Base-by-base conservation (phyloP, 2,797 vertebrate species). In the Oreochromis mossambicus region DNA sequence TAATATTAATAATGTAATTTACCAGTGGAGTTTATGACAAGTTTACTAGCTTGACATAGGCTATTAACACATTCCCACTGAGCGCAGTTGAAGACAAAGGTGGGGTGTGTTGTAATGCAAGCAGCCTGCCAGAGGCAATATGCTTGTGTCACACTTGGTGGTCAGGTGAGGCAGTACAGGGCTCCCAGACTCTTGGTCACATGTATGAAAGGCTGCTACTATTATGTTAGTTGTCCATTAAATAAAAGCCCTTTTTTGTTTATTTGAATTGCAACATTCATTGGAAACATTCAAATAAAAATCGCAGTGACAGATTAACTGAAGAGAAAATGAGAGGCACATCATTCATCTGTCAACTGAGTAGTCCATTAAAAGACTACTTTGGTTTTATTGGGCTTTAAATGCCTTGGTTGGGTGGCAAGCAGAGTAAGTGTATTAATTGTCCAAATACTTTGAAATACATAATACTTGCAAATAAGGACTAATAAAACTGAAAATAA, bases 91-190 rank as follows among this genome's bases (percentile, higher is more conserved):
- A 50, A 50, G 70, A 13, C 43, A 50, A 50, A 50, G 68, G 17
- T 50, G 46, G 46, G 46, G 43, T 19, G 70, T 1, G 70, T 75
- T n/a, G 43, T 75, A 50, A 75, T 50, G 70, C 4, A 46, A 46
- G 43, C 29, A 50, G 29, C 6, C 54, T 79, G 56, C 26, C 6
- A 21, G 19, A 17, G 77, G 70, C 1, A 50, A 75, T 32, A 32
- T 75, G 43, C 70, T 79, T 79, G 41, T 79, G 32, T 76, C 26
- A 80, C 54, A 50, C 77, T 55, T 32, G n/a, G 17, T 51, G 26
- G 46, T 48, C 34, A 50, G 21, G 54, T 78, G n/a, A 41, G 43
- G 19, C 19, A 15, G 32, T 26, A 14, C 34, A 11, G 6, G 54
- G 24, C 48, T n/a, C 12, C 36, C 76, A 43, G 54, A 1, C 19